These are phyloP conservation scores for Rhinopomastus cyanomelas DNA, from an alignment of 2,113 vertebrate genomes.

Conservation along the genomic window DNA sequence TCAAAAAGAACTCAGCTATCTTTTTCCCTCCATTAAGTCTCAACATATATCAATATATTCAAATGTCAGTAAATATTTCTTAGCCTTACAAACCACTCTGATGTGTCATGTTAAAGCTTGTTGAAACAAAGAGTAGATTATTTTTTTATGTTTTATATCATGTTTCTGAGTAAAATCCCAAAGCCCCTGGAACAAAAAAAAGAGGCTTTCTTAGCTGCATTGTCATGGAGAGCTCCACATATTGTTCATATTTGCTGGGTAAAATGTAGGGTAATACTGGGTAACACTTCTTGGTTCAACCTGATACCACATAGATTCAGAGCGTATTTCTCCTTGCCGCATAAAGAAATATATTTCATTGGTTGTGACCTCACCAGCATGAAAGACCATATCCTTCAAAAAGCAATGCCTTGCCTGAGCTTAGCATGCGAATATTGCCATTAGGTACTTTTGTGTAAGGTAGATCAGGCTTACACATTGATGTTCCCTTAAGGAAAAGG, in stretches of 20 bases:
- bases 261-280: neutral
- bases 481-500: neutral
- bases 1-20: neutral
- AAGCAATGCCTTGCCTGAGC: neutral
- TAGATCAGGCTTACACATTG: neutral
- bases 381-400: neutral
- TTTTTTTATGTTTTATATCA: slow-evolving; percentile 13
- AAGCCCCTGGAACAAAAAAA: neutral
- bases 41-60: neutral
- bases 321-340: neutral
- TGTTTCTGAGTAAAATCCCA: neutral
- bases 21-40: neutral
- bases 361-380: neutral
- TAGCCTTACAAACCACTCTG: neutral
- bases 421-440: neutral
- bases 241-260: neutral
- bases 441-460: neutral
- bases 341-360: neutral
- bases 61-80: neutral
- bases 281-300: neutral
- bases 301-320: neutral
- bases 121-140: neutral
- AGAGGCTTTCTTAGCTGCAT: neutral
- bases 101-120: neutral
- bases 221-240: neutral